phyloP scores from a whole-genome alignment of 2,888 invertebrate species.

The Phlogophora meticulosa region DNA sequence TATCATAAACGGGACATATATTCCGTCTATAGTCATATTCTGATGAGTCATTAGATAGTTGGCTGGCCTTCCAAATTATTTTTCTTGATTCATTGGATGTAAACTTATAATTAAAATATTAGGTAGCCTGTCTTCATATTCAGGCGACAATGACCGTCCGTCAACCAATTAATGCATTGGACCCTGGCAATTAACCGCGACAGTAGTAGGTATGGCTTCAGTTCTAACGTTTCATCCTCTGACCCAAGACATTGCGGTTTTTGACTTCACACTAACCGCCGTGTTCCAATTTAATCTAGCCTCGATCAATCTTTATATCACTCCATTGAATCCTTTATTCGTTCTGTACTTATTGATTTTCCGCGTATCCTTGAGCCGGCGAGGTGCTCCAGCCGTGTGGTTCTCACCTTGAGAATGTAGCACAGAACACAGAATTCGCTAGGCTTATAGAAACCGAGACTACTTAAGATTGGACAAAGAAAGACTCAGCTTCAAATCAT shows the following conservation, averaged over 20 bases:
- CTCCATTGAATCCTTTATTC: constrained; percentile 68
- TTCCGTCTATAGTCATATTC: neutral
- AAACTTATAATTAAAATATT: constrained; percentile 19
- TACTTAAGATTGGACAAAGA: constrained; percentile 52
- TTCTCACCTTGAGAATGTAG: constrained; percentile 65
- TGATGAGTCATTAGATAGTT: constrained; percentile 23
- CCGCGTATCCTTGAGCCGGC: constrained; percentile 67
- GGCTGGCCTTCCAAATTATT: constrained; percentile 5
- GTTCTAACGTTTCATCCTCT: constrained; percentile 77
- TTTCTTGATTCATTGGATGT: constrained; percentile 11
- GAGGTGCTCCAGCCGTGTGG: constrained; percentile 63
- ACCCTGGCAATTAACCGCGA: constrained; percentile 73
- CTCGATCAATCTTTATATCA: constrained; percentile 70
- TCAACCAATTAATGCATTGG: constrained; percentile 44
- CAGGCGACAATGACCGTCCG: constrained; percentile 38
- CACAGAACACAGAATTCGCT: constrained; percentile 34
- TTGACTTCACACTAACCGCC: constrained; percentile 69
- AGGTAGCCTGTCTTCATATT: constrained; percentile 13
- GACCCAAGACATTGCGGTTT: constrained; percentile 77
- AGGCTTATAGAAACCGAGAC: constrained; percentile 33
- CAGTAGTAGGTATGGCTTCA: constrained; percentile 73
- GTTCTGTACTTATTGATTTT: constrained; percentile 70
- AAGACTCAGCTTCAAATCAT: constrained; percentile 43
- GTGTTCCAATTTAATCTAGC: constrained; percentile 70
- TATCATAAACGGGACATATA: neutral